These are phyloP conservation scores for Corythornis cristatus DNA, from an alignment of 2,113 vertebrate species.

Conservation along the genomic window DNA sequence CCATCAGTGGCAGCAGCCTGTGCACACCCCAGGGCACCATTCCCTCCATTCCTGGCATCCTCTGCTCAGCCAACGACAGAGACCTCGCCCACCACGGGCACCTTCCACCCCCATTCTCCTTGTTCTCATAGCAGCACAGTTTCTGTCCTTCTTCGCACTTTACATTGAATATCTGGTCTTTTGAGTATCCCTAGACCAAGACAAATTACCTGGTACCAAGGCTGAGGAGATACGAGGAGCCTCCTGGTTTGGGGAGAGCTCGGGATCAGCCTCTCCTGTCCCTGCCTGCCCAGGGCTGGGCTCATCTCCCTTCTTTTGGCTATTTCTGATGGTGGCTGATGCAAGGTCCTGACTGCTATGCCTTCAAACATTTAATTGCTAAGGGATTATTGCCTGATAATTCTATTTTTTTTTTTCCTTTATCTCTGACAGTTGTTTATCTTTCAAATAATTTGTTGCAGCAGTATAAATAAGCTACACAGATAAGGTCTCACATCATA, in stretches of 20 bases:
- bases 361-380: background rate
- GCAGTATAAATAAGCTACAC: background rate
- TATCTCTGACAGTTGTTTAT: background rate
- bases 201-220: background rate
- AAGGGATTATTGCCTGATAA: background rate
- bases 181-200: background rate
- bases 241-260: background rate
- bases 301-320: background rate
- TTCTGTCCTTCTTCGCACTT: background rate
- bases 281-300: background rate
- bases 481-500: background rate
- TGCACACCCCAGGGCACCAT: fast-evolving
- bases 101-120: background rate
- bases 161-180: background rate
- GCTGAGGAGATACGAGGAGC: background rate
- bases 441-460: background rate
- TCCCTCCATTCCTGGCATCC: fast-evolving
- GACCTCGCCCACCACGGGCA: background rate
- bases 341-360: background rate
- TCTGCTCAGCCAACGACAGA: background rate
- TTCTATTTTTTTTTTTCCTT: background rate
- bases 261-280: background rate
- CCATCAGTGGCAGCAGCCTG: fast-evolving
- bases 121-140: too few species aligned
- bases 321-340: background rate